These are phyloP conservation scores for Zonitis immaculata DNA, from an alignment of 2,888 invertebrate species.

Conservation along the genomic window DNA sequence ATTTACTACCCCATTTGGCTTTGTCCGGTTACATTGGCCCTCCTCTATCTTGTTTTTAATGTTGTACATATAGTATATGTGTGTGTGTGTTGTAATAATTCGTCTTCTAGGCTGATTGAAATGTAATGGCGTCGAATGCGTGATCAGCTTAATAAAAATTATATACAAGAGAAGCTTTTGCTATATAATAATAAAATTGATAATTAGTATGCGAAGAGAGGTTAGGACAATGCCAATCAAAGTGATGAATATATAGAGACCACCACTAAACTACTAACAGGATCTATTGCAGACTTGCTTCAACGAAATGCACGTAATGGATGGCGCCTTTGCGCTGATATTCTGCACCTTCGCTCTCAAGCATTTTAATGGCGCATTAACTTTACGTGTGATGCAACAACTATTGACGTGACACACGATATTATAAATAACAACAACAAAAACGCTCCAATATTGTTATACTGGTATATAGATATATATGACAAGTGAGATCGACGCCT, in stretches of 20 bases:
- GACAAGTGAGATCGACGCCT: too few species aligned
- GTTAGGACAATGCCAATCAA: conserved; percentile 34
- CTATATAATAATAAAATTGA: conserved; percentile 28
- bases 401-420: neutral
- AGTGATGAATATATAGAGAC: conserved; percentile 15
- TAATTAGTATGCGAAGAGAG: conserved; percentile 32
- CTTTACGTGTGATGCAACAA: conserved; percentile 4
- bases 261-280: conserved; percentile 18
- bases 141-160: conserved; percentile 13
- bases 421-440: too few species aligned
- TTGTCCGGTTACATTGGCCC: conserved; percentile 24
- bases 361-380: conserved; percentile 31
- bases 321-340: conserved; percentile 32
- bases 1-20: conserved; percentile 38
- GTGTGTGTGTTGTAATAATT: neutral
- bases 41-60: neutral
- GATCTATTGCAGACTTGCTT: conserved; percentile 24
- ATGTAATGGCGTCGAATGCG: conserved; percentile 3
- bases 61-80: neutral
- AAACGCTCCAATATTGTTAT: too few species aligned
- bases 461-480: too few species aligned
- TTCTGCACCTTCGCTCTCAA: conserved; percentile 25
- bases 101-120: neutral
- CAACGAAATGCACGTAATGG: conserved; percentile 29
- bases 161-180: too few species aligned